Evolutionary conservation across 2,888 invertebrate genomes (phyloP).

Genomic region (Tenodera sinensis): DNA sequence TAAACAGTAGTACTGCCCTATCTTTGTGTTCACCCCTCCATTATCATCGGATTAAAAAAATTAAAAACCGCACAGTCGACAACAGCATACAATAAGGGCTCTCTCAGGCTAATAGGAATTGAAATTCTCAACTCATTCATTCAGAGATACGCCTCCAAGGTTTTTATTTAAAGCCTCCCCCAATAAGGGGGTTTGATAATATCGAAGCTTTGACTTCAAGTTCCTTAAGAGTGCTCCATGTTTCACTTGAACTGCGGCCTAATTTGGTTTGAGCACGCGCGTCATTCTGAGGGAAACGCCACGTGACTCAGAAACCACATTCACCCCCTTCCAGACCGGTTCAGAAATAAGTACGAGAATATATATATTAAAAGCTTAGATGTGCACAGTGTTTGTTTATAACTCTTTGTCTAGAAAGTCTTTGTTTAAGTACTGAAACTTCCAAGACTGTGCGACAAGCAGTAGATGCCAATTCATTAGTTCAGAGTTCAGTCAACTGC

Average conservation of each 20-base stretch:
- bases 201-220: not conserved
- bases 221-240: not conserved
- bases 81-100: not conserved
- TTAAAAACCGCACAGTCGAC: not conserved
- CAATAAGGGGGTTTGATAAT: not conserved
- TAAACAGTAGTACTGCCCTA: not conserved
- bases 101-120: not conserved
- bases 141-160: not conserved
- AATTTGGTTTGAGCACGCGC: not conserved
- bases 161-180: not conserved
- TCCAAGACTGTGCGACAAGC: no score
- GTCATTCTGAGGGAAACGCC: not conserved
- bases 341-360: no score
- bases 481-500: no score
- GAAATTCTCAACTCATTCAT: not conserved
- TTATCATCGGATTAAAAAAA: not conserved
- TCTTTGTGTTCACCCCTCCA: not conserved
- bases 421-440: no score
- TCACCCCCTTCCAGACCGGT: no score
- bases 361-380: no score
- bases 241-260: not conserved
- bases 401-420: no score
- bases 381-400: no score
- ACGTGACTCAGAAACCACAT: not conserved
- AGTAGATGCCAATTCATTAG: no score